Percentiles rank a stretch among this genome's conserved stretches.
Conservation (phyloP, 1,140 invertebrate species). For the Drosophila tani region DNA sequence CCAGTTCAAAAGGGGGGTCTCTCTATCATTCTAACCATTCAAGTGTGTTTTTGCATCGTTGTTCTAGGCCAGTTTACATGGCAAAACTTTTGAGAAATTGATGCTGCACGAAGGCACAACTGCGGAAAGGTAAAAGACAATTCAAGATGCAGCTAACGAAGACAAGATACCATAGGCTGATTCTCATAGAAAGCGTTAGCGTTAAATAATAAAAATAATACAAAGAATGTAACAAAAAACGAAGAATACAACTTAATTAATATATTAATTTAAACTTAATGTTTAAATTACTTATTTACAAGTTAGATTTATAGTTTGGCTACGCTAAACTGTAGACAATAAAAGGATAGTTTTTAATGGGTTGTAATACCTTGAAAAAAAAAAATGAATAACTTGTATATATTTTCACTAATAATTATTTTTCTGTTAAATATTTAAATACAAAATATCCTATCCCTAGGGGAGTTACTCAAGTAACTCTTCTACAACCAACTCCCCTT, state of each 20-base stretch:
- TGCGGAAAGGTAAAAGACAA: not conserved
- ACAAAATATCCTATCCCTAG: not conserved
- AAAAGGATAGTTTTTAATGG: too few species aligned
- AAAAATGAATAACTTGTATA: too few species aligned
- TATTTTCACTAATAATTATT: too few species aligned
- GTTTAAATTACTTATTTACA: too few species aligned
- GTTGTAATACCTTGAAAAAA: not conserved
- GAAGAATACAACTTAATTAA: not conserved
- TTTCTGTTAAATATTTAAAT: not conserved
- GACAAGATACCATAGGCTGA: not conserved
- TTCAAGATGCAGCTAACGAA: not conserved
- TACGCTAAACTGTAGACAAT: too few species aligned
- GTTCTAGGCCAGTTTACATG: constrained; percentile 49
- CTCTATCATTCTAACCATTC: constrained; percentile 13
- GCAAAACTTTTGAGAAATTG: constrained; percentile 37
- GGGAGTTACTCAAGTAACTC: not conserved
- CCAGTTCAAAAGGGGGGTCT: constrained; percentile 32
- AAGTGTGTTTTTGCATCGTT: constrained; percentile 42
- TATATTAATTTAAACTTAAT: too few species aligned
- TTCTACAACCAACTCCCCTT: not conserved
- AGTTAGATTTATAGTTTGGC: too few species aligned
- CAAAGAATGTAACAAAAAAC: too few species aligned
- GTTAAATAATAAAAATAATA: not conserved
- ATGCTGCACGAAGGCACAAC: constrained; percentile 10
- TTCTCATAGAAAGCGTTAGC: too few species aligned